These are phyloP conservation scores for Prostheceraeus crozeri DNA, from an alignment of 2,888 invertebrate species.

Conservation along the genomic window DNA sequence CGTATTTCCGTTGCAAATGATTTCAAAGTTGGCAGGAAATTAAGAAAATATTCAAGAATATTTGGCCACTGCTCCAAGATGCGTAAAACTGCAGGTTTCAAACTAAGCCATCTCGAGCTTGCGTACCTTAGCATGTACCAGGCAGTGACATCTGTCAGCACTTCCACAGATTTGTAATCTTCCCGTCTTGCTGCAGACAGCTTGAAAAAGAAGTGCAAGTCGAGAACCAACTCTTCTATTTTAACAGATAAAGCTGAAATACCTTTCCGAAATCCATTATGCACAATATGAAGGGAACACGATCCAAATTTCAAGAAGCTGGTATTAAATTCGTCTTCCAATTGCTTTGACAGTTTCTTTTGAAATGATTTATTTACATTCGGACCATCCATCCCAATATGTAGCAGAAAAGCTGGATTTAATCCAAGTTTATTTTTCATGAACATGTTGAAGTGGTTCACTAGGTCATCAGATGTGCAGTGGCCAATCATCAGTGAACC, in stretches of 20 bases:
- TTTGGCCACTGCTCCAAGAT: conserved; percentile 18
- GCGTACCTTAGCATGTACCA: conserved; percentile 8
- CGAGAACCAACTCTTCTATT: conserved; percentile 9
- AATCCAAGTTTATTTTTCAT: conserved; percentile 25
- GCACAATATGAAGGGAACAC: conserved; percentile 14
- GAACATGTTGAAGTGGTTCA: conserved; percentile 13
- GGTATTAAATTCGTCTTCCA: conserved; percentile 6
- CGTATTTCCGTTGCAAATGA: background rate
- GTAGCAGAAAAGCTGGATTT: conserved; percentile 9
- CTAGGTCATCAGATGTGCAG: conserved; percentile 19
- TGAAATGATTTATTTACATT: conserved; percentile 15
- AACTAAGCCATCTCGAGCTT: conserved; percentile 5
- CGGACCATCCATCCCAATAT: conserved; percentile 26
- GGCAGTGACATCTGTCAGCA: background rate
- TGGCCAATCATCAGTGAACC: conserved; percentile 26
- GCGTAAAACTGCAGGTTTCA: background rate
- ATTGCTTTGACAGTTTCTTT: conserved; percentile 14
- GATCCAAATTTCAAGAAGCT: conserved; percentile 23
- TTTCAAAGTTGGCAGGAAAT: background rate
- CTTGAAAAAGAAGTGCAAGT: conserved; percentile 26
- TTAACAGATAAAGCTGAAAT: conserved; percentile 1
- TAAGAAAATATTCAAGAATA: conserved; percentile 23
- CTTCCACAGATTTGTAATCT: conserved; percentile 21
- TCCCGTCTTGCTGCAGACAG: conserved; percentile 10
- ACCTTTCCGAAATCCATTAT: conserved; percentile 10